A percentile compares a stretch with the other conserved stretches of the same genome.
These are phyloP conservation scores for Andrena cerasifolii DNA, from an alignment of 1,140 invertebrate genomes.

Conservation along the genomic window DNA sequence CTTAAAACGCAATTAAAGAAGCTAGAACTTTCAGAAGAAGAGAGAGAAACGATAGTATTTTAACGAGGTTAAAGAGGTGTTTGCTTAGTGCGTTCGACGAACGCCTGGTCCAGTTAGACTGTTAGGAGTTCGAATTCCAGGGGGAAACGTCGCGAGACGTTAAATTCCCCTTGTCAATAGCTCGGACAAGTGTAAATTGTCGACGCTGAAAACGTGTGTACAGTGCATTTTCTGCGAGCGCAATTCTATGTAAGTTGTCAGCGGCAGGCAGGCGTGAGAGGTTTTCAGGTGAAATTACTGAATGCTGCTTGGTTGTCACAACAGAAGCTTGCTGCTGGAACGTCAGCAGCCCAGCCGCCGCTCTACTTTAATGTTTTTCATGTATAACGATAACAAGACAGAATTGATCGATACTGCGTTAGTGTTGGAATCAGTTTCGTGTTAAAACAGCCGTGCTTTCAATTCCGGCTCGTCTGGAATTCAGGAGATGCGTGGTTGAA, in stretches of 20 bases:
- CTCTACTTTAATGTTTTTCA: conserved; percentile 12
- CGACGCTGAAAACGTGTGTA: conserved; percentile 41
- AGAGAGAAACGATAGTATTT: conserved; percentile 28
- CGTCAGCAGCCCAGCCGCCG: not conserved
- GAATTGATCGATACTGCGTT: conserved; percentile 5
- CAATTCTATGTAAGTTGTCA: conserved; percentile 63
- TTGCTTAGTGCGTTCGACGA: not conserved
- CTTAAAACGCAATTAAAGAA: too few species aligned
- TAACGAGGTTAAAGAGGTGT: conserved; percentile 46
- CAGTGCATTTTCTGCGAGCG: conserved; percentile 53
- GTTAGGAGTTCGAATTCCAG: conserved; percentile 1
- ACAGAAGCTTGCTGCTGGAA: conserved; percentile 3
- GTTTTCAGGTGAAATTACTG: conserved; percentile 56
- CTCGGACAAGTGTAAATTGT: conserved; percentile 57
- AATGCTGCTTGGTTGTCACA: conserved; percentile 16
- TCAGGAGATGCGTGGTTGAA: too few species aligned
- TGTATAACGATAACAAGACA: not conserved
- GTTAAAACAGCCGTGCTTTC: too few species aligned
- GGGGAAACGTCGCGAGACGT: conserved; percentile 39
- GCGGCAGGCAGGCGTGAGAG: conserved; percentile 38
- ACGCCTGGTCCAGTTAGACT: conserved; percentile 9
- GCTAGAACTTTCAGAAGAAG: too few species aligned
- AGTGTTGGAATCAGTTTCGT: conserved; percentile 20
- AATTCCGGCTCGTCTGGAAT: too few species aligned
- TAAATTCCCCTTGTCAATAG: conserved; percentile 51